phyloP scores from a whole-genome alignment of 2,797 vertebrate genomes.

The Acanthornis magna region DNA sequence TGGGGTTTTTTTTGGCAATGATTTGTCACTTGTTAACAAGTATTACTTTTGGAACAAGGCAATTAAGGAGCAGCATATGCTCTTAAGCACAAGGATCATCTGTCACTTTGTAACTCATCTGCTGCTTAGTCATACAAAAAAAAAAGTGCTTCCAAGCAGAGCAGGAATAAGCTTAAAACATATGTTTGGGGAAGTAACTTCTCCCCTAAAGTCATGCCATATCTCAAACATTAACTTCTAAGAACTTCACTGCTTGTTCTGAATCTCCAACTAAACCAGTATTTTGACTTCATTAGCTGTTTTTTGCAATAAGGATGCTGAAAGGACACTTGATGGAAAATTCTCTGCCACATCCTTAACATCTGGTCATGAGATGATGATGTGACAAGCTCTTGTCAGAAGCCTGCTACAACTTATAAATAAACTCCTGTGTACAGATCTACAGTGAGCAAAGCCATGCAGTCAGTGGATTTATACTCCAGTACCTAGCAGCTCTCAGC shows the following conservation, averaged over 20 bases:
- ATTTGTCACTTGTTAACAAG: neutral
- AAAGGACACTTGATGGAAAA: neutral
- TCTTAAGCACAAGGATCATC: neutral
- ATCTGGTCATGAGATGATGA: neutral
- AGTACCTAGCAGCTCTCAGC: neutral
- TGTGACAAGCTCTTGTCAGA: accelerated
- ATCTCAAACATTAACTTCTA: neutral
- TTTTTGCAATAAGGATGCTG: neutral
- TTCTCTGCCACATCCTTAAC: neutral
- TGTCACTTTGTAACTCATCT: neutral
- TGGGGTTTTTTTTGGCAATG: neutral
- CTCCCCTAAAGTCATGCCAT: neutral
- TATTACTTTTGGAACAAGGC: neutral
- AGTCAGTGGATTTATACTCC: neutral
- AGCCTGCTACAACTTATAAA: neutral
- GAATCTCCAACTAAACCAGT: neutral
- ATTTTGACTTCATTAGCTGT: neutral
- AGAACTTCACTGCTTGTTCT: neutral
- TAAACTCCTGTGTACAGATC: neutral
- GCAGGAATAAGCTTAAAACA: neutral
- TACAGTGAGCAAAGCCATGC: neutral
- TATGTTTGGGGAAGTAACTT: neutral
- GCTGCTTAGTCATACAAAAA: neutral
- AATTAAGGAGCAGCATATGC: conserved; percentile 30
- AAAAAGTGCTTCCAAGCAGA: neutral